These are phyloP conservation scores for Mastigias papua DNA, from an alignment of 30 jellyfish, hydroid and myxozoan species.

Conservation along the genomic window DNA sequence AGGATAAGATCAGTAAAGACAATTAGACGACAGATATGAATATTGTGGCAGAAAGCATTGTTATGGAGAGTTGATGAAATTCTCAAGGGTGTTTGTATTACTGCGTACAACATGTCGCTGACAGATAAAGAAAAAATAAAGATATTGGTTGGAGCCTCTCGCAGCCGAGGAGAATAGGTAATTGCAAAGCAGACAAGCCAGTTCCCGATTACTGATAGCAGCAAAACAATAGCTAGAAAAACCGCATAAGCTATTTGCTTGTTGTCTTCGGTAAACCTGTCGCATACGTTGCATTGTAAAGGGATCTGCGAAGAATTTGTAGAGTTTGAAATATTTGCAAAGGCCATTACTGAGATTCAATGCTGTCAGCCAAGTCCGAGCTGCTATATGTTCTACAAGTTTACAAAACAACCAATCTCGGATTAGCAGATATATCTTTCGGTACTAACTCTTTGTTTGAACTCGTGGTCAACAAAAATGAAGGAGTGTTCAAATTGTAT, in stretches of 20 bases:
- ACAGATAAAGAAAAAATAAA: slow-evolving; percentile 84
- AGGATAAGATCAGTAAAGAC: slow-evolving; percentile 63
- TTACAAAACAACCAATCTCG: no score
- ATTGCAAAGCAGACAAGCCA: slow-evolving; percentile 78
- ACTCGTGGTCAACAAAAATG: no score
- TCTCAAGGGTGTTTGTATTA: slow-evolving; percentile 75
- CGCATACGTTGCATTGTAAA: slow-evolving; percentile 10
- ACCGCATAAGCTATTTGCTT: slow-evolving; percentile 53
- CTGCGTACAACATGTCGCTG: slow-evolving; percentile 78
- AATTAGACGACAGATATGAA: slow-evolving; percentile 56
- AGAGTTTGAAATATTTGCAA: not conserved
- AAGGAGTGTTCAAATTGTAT: no score
- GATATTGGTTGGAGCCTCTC: slow-evolving; percentile 76
- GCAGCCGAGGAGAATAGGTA: slow-evolving; percentile 68
- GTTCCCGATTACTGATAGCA: slow-evolving; percentile 68
- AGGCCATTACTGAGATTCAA: not conserved
- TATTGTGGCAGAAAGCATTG: slow-evolving; percentile 63
- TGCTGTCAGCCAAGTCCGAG: no score
- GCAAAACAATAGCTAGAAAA: slow-evolving; percentile 42
- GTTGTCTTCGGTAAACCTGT: not conserved
- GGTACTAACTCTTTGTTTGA: no score
- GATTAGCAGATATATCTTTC: no score
- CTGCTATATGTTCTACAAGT: no score
- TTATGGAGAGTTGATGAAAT: slow-evolving; percentile 47
- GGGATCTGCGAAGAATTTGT: not conserved